Evolutionary conservation across 1,140 invertebrate species (phyloP).

Genomic region (Dreissena rostriformis): DNA sequence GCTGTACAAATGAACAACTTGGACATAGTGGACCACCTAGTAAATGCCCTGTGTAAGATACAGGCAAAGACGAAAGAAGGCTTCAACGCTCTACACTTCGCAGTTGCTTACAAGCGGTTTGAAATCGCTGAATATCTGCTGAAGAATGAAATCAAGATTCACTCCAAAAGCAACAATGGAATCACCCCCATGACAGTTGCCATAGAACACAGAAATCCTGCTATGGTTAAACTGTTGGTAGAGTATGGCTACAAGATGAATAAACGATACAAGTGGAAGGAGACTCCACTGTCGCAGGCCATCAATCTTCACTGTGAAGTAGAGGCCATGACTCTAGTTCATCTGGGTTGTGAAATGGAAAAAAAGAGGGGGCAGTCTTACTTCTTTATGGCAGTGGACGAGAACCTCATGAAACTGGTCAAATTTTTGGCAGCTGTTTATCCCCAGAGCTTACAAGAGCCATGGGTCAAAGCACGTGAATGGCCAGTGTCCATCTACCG

Average conservation of each 20-base stretch:
- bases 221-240: slow-evolving; percentile 72
- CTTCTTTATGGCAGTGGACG: slow-evolving; percentile 72
- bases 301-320: slow-evolving; percentile 74
- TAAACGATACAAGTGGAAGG: slow-evolving; percentile 72
- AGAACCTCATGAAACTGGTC: slow-evolving; percentile 66
- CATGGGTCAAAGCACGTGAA: slow-evolving; percentile 65
- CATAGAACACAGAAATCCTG: slow-evolving; percentile 74
- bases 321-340: slow-evolving; percentile 76
- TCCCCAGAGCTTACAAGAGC: slow-evolving; percentile 71
- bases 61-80: slow-evolving; percentile 72
- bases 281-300: slow-evolving; percentile 77
- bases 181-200: slow-evolving; percentile 76
- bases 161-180: slow-evolving; percentile 70
- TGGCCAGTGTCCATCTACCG: slow-evolving; percentile 74
- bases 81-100: slow-evolving; percentile 76
- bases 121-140: slow-evolving; percentile 74
- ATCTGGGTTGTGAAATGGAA: slow-evolving; percentile 72
- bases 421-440: slow-evolving; percentile 71
- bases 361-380: slow-evolving; percentile 66
- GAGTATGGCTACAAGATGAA: slow-evolving; percentile 75
- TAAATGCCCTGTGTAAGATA: slow-evolving; percentile 75
- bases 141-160: slow-evolving; percentile 69
- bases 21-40: slow-evolving; percentile 73
- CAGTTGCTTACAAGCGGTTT: slow-evolving; percentile 73
- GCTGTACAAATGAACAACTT: slow-evolving; percentile 74